Base-by-base conservation (phyloP, 2,888 invertebrate genomes). In the Andrena minutula region DNA sequence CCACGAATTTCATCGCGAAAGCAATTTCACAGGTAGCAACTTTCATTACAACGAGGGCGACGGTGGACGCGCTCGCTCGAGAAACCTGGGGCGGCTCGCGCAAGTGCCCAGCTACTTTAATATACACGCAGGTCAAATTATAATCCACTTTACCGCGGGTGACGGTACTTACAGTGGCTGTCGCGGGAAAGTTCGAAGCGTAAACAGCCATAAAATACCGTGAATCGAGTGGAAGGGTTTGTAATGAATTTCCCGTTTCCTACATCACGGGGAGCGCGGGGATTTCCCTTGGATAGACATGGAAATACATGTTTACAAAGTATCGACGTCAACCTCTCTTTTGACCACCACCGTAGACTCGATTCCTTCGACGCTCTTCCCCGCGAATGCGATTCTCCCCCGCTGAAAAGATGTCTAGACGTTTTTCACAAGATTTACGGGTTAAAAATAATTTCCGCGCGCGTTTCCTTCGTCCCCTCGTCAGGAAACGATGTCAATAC, bases 1-100 rank as follows among this genome's bases (percentile, higher is more conserved):
- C 35, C 41, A 30, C 75, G 76, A 84, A 77, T 76, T 83, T 79
- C 79, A 58, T 53, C 47, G 74, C 41, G 70, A 70, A 77, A 83
- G 79, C 74, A 79, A 84, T 83, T 83, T 84, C 84, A 74, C 84
- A 79, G 84, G 71, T 68, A 68, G 72, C 60, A 72, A 51, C 28
- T 58, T 79, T 79, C 70, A 30, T 79, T 64, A 79, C 23, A 10
- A 1, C 41, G 16, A 12, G 41, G 41, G 16, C 41, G 28, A 10
- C n/a, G 26, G 76, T 58, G 41, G 20, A 35, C 35, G n/a, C 41
- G 47, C 12, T 7, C n/a, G 28, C 23, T 2, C 23, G n/a, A 28
- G 68, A 53, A 41, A 35, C 10, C 32, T n/a, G 20, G 7, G 66
- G n/a, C 41, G 41, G 23, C n/a, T 32, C 26, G 20, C 8, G 30